Percentiles rank a stretch among this genome's conserved stretches.
phyloP scores from a whole-genome alignment of 2,113 vertebrate genomes.

The Vireo altiloquus region DNA sequence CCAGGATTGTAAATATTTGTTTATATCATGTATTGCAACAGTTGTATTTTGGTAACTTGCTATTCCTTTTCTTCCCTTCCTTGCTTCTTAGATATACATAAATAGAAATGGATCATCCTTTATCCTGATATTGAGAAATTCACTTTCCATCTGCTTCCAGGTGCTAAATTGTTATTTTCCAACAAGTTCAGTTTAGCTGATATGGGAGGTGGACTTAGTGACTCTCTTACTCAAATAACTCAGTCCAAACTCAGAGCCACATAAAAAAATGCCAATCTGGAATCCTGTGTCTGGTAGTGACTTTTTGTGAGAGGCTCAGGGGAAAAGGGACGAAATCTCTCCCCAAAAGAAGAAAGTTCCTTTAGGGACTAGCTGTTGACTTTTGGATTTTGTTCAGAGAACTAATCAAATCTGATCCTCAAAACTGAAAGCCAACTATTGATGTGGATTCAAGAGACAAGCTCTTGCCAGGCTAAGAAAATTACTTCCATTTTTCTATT shows the following conservation, averaged over 20 bases:
- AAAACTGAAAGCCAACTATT: neutral
- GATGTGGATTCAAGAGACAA: neutral
- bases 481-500: neutral
- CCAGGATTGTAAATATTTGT: neutral
- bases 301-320: neutral
- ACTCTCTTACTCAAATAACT: neutral
- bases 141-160: neutral
- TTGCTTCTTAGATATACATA: neutral
- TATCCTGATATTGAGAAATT: neutral
- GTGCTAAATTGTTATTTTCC: neutral
- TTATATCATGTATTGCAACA: neutral
- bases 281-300: neutral
- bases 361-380: neutral
- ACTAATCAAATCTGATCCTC: neutral
- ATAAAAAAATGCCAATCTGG: neutral
- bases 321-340: neutral
- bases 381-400: slow-evolving; percentile 1
- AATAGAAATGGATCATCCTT: neutral
- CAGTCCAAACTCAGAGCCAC: neutral
- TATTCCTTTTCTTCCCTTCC: neutral
- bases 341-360: neutral
- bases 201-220: neutral
- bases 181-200: neutral
- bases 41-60: neutral
- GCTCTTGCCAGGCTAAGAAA: neutral